Conservation (phyloP, 2,888 invertebrate genomes). For the Zeuzera pyrina region DNA sequence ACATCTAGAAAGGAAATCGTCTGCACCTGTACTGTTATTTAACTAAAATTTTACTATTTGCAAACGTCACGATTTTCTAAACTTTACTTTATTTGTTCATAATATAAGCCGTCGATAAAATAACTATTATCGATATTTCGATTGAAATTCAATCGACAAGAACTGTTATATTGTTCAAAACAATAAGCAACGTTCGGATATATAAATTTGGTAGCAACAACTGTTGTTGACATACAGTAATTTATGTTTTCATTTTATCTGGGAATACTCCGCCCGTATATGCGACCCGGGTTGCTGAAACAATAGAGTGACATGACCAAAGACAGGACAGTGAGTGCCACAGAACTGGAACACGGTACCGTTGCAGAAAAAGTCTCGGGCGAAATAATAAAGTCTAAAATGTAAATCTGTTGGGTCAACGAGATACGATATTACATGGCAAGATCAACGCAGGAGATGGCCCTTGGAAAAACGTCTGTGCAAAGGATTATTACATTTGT, state of each 20-base stretch:
- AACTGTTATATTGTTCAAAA: slow-evolving; percentile 28
- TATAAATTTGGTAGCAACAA: slow-evolving; percentile 39
- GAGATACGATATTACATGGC: slow-evolving; percentile 39
- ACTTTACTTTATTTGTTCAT: not conserved
- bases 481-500: not conserved
- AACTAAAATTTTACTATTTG: too few relatives aligned
- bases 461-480: not conserved
- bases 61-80: too few relatives aligned
- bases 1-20: slow-evolving; percentile 17
- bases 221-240: slow-evolving; percentile 40
- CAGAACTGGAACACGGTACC: slow-evolving; percentile 34
- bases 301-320: slow-evolving; percentile 25
- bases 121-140: slow-evolving; percentile 10
- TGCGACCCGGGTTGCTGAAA: slow-evolving; percentile 20
- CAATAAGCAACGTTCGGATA: slow-evolving; percentile 27
- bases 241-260: slow-evolving; percentile 43
- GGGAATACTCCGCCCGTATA: slow-evolving; percentile 21
- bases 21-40: not conserved
- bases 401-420: slow-evolving; percentile 35
- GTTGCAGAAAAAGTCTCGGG: slow-evolving; percentile 31
- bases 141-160: slow-evolving; percentile 19
- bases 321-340: slow-evolving; percentile 3
- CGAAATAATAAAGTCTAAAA: slow-evolving; percentile 31
- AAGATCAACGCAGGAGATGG: slow-evolving; percentile 2
- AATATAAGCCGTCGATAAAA: slow-evolving; percentile 7